Base-by-base conservation (phyloP, 2,888 invertebrate genomes). In the Polydrusus tereticollis region DNA sequence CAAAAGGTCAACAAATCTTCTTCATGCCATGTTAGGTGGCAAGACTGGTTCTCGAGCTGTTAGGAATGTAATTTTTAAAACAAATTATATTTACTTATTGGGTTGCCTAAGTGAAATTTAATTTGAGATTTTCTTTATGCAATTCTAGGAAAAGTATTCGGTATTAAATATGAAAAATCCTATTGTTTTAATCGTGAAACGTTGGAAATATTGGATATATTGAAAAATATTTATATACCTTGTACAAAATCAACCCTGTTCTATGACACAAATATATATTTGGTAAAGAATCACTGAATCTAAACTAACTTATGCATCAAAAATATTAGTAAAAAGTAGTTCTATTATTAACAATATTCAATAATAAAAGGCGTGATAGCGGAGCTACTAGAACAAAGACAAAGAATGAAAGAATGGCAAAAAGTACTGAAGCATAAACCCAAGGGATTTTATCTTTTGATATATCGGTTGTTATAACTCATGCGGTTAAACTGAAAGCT, bases 1-100 rank as follows among this genome's bases (percentile, higher is more conserved):
- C 21, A 52, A 55, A 55, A 55, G 52, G 52, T 55, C 29, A 55
- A 55, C 29, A 55, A 29, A 29, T 29, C 29, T 29, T 29, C 29
- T 55, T 29, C 52, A 29, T 18, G 29, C 29, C 52, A 29, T 55
- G 29, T 52, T 26, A 23, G 52, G 29, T 29, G 16, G 29, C 4
- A 52, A 52, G 29, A 55, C 52, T 23, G 52, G 52, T 55, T 55
- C 18, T 6, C 50, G 26, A 26, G 50, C 50, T 26, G 14, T 52
- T 52, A 55, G 18, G 52, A 55, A 26, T 16, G 29, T 29, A 16
- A 16, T 26, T 55, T 29, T 14, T n/a, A 47, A 23, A 23, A n/a
- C 21, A 23, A 45, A 20, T 20, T n/a, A 20, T 2, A 14, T 29
- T 5, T 55, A 29, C 29, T 10, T 55, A 55, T 55, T 55, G 29